Conservation (phyloP, 2,888 invertebrate genomes). For the Diachrysia chrysitis region DNA sequence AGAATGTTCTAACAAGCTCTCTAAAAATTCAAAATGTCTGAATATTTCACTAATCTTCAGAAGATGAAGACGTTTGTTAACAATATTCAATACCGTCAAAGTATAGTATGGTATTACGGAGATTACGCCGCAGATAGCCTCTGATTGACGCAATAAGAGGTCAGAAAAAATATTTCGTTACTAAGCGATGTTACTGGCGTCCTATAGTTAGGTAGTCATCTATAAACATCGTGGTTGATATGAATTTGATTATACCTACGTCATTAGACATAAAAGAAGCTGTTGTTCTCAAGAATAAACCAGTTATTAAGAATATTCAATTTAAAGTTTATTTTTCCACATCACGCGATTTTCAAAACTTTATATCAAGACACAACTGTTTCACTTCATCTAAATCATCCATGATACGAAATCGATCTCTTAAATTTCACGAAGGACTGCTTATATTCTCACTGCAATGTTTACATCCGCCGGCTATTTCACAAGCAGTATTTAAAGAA, state of each 20-base stretch:
- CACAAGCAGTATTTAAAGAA: constrained; percentile 32
- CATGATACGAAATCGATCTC: constrained; percentile 23
- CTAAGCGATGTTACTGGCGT: constrained; percentile 54
- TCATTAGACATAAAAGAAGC: constrained; percentile 29
- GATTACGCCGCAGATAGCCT: constrained; percentile 66
- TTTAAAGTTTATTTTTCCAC: constrained; percentile 18
- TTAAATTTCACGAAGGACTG: constrained; percentile 18
- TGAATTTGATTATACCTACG: constrained; percentile 45
- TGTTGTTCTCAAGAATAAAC: constrained; percentile 46
- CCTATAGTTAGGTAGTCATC: constrained; percentile 54
- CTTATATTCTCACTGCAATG: constrained; percentile 20
- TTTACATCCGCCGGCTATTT: constrained; percentile 27
- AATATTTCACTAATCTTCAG: constrained; percentile 7
- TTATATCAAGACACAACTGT: constrained; percentile 26
- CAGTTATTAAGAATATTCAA: constrained; percentile 12
- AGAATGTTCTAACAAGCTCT: neutral
- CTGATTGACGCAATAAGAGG: constrained; percentile 72
- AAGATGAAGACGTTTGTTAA: constrained; percentile 20
- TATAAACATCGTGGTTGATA: constrained; percentile 54
- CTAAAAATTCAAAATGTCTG: neutral
- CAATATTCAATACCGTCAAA: constrained; percentile 37
- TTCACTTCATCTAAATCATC: constrained; percentile 26
- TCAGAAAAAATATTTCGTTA: constrained; percentile 68
- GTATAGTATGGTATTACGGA: constrained; percentile 44
- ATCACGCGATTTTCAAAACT: neutral